Conservation (phyloP, 2,888 invertebrate species). For the Dasypogon diadema region DNA sequence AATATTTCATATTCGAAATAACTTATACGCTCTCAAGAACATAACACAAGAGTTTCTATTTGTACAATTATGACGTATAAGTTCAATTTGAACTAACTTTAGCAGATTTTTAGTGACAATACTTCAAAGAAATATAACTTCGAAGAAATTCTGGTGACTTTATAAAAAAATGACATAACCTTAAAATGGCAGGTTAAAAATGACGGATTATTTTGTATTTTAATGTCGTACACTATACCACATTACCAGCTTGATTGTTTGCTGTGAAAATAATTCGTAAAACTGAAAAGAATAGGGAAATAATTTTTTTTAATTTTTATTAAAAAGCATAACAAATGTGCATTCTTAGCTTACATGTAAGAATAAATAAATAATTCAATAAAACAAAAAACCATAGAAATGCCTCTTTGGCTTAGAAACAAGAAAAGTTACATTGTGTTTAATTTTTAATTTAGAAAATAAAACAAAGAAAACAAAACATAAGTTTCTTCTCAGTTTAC, state of each 20-base stretch:
- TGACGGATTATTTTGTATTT: not conserved
- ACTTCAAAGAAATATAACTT: not conserved
- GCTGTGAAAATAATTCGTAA: not conserved
- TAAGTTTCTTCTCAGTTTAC: too few relatives aligned
- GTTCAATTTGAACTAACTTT: not conserved
- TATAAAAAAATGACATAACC: not conserved
- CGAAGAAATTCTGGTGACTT: not conserved
- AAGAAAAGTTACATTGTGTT: not conserved
- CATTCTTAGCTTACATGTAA: not conserved
- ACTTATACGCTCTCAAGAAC: too few relatives aligned
- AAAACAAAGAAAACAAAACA: too few relatives aligned
- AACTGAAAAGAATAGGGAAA: not conserved
- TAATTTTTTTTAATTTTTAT: not conserved
- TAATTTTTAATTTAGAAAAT: not conserved
- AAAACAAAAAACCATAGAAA: not conserved
- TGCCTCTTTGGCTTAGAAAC: not conserved
- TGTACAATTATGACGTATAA: not conserved
- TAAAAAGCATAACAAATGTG: not conserved
- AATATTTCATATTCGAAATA: too few relatives aligned
- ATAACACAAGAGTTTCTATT: too few relatives aligned
- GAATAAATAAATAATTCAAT: not conserved
- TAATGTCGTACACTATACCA: slow-evolving; percentile 10
- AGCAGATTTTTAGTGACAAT: not conserved
- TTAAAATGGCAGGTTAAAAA: not conserved
- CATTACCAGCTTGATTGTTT: slow-evolving; percentile 12